phyloP scores from a whole-genome alignment of 2,113 vertebrate species.

The Ictalurus furcatus region DNA sequence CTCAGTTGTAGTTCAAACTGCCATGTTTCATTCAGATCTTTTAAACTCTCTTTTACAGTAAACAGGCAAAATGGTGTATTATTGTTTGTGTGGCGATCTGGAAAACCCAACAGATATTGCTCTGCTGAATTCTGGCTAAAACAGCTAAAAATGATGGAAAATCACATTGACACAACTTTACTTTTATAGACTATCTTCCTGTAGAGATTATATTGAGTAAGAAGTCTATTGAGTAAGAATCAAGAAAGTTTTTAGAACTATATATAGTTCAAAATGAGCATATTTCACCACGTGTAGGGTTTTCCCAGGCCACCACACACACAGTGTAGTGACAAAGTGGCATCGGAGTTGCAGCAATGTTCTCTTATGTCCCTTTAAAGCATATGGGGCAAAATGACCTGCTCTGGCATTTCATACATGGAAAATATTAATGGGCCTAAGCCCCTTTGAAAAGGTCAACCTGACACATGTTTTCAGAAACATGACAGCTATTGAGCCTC shows the following conservation, averaged over 20 bases:
- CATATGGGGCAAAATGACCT: background rate
- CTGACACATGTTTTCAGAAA: slow-evolving; percentile 48
- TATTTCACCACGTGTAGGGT: background rate
- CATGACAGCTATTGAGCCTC: slow-evolving; percentile 42
- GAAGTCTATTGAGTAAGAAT: background rate
- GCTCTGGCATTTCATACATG: slow-evolving; percentile 30
- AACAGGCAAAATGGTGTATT: background rate
- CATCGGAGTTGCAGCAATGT: slow-evolving; percentile 11
- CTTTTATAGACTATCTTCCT: background rate
- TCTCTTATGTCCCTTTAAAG: slow-evolving; percentile 40
- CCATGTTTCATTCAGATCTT: slow-evolving; percentile 1
- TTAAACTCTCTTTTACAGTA: background rate
- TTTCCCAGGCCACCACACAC: background rate
- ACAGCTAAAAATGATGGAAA: background rate
- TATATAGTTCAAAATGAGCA: no score
- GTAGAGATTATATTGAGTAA: background rate
- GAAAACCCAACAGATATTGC: background rate
- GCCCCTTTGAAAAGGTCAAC: slow-evolving; percentile 29
- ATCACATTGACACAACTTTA: background rate
- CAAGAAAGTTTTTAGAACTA: no score
- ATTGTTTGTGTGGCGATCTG: background rate
- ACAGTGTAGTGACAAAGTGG: background rate
- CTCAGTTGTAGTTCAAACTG: background rate
- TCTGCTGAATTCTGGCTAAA: background rate
- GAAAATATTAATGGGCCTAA: slow-evolving; percentile 17